Evolutionary conservation across 2,888 invertebrate genomes (phyloP), one percentile per base, ranked within the genome.

Genomic region (Andrena minutula): DNA sequence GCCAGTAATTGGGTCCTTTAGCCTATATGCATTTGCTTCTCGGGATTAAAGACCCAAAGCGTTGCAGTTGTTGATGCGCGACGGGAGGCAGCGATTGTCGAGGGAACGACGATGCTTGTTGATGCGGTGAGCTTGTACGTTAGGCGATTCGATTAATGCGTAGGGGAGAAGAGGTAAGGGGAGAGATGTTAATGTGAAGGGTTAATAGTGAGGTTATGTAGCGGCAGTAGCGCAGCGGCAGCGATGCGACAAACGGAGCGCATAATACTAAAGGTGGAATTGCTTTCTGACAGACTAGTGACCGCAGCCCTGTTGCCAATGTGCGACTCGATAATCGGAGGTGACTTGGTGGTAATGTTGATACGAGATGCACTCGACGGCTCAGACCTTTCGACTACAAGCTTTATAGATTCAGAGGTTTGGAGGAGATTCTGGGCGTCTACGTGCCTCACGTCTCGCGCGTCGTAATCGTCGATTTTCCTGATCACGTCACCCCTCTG

Each of bases 351-450:
- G 85, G 74, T 83, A 83, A 73, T 87, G 87, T 87, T 81, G 88
- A 71, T 88, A 83, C 85, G 88, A 83, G 90, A 86, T 86, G 89
- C 87, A 76, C 87, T 89, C 88, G 90, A 88, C 88, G 88, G 88
- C 87, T 91, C 93, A 91, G 93, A 94, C 98, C 98, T 97, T 94
- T 98, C 97, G 81, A 98, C 96, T 86, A 97, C 97, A 87, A 98
- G 95, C 93, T 96, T 96, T 92, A 98, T 97, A 91, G 96, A 96
- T 92, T 96, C 97, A 84, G 98, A 97, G 93, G 97, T 97, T 94
- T 96, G 96, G 94, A 98, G 98, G 85, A 98, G 95, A 93, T 96
- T 97, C 94, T 98, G 98, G 74, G 98, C 99, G 94, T 98, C 98
- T 93, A 98, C 97, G 93, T 99, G 99, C 90, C 98, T 96, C 91